Percentiles rank a stretch among this genome's conserved stretches.
Evolutionary conservation across 2,113 vertebrate genomes (phyloP).

Genomic region (Menura novaehollandiae): DNA sequence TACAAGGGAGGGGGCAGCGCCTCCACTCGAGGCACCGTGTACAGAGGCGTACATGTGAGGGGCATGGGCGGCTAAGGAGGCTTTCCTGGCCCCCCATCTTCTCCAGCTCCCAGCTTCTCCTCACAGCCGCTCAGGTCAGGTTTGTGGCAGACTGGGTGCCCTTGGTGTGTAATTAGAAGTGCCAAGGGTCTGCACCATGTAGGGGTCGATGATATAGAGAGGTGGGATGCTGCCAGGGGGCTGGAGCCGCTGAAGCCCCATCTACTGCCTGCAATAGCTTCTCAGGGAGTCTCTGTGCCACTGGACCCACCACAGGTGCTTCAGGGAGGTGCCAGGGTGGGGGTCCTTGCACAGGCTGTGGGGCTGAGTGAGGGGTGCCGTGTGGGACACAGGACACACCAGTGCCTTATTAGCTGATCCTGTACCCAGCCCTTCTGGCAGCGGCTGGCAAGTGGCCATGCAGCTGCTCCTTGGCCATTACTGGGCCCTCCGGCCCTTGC

Average conservation of each 20-base stretch:
- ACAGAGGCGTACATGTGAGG: neutral
- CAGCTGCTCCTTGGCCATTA: neutral
- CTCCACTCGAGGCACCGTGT: accelerated
- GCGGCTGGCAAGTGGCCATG: neutral
- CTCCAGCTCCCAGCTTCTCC: neutral
- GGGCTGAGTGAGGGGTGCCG: accelerated
- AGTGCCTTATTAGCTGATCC: neutral
- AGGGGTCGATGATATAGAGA: accelerated
- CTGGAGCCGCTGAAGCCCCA: neutral
- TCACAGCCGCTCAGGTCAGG: accelerated
- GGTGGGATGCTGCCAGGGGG: neutral
- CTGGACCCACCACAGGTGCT: neutral
- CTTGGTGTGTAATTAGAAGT: neutral
- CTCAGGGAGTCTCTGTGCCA: neutral
- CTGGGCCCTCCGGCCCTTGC: neutral
- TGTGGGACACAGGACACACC: too few relatives aligned
- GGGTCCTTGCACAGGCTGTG: neutral
- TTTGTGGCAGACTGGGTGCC: neutral
- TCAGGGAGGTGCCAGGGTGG: neutral
- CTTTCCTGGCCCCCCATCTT: neutral
- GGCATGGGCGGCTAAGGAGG: too few relatives aligned
- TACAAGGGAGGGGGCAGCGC: neutral
- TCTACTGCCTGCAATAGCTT: neutral
- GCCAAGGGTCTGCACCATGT: neutral
- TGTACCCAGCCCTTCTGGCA: neutral